A percentile compares a stretch with the other conserved stretches of the same genome.
Evolutionary conservation across 2,888 invertebrate species (phyloP).

Genomic region (Galeopsomyia nigrocyanea): DNA sequence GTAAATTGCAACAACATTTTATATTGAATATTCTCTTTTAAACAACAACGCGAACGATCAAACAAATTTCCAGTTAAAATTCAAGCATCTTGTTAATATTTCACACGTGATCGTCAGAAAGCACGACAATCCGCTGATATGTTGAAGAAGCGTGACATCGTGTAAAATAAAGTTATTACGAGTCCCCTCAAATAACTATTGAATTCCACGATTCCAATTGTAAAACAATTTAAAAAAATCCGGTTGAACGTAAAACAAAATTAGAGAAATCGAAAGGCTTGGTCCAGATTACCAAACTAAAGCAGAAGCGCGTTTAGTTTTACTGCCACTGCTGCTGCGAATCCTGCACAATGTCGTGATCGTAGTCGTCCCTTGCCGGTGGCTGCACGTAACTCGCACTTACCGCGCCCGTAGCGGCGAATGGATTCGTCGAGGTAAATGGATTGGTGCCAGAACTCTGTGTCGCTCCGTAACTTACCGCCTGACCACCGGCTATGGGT

Average conservation of each 20-base stretch:
- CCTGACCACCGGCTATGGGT: conserved; percentile 51
- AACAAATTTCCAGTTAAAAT: too few species aligned
- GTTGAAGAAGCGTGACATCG: conserved; percentile 6
- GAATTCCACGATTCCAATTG: not conserved
- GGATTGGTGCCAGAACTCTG: conserved; percentile 59
- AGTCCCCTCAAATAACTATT: not conserved
- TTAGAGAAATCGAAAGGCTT: conserved; percentile 1
- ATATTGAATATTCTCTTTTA: too few species aligned
- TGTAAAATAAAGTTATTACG: not conserved
- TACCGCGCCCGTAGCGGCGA: conserved; percentile 61
- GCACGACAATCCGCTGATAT: too few species aligned
- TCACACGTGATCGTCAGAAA: too few species aligned
- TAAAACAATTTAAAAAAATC: conserved; percentile 2
- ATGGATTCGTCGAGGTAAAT: conserved; percentile 65
- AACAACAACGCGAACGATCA: too few species aligned
- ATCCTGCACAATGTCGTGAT: conserved; percentile 73
- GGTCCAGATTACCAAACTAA: conserved; percentile 35
- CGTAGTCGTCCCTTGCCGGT: conserved; percentile 70
- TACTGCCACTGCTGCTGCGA: conserved; percentile 55
- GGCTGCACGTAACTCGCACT: conserved; percentile 64
- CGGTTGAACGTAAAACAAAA: not conserved
- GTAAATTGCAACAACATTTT: too few species aligned
- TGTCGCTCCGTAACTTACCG: conserved; percentile 64
- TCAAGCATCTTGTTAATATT: too few species aligned
- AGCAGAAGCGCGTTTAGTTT: not conserved